These are phyloP conservation scores for Bombus pascuorum DNA, from an alignment of 1,140 invertebrate genomes.

Conservation along the genomic window DNA sequence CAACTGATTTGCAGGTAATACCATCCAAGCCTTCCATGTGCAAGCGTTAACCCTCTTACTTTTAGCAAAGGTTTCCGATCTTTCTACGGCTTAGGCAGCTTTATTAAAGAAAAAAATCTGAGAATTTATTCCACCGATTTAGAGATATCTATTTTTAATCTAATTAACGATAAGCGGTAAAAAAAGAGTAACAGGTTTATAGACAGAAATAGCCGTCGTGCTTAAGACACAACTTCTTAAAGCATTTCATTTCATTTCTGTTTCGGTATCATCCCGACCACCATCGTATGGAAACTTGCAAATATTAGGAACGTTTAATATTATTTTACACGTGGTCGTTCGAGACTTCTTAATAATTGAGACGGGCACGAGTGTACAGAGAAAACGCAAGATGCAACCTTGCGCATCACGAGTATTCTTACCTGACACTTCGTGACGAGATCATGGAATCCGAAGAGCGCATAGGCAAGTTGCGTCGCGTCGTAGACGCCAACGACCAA, in stretches of 20 bases:
- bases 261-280: neutral
- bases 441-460: neutral
- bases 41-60: neutral
- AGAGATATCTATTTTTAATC: too few relatives aligned
- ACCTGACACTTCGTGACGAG: neutral
- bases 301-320: too few relatives aligned
- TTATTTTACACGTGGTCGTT: neutral
- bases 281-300: too few relatives aligned
- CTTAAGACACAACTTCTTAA: neutral
- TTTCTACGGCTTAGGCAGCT: neutral
- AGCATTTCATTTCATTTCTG: neutral
- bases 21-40: neutral
- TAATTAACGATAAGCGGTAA: too few relatives aligned
- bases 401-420: conserved; percentile 28
- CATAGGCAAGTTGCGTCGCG: conserved; percentile 29
- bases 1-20: neutral
- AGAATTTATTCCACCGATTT: too few relatives aligned
- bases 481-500: neutral
- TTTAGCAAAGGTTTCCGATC: neutral
- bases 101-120: neutral
- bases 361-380: neutral
- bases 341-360: too few relatives aligned
- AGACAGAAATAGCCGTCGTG: neutral
- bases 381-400: neutral
- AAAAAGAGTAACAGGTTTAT: neutral